Evolutionary conservation across 2,888 invertebrate species (phyloP), one percentile per base, ranked within the genome.

Genomic region (Autographa pulchrina): DNA sequence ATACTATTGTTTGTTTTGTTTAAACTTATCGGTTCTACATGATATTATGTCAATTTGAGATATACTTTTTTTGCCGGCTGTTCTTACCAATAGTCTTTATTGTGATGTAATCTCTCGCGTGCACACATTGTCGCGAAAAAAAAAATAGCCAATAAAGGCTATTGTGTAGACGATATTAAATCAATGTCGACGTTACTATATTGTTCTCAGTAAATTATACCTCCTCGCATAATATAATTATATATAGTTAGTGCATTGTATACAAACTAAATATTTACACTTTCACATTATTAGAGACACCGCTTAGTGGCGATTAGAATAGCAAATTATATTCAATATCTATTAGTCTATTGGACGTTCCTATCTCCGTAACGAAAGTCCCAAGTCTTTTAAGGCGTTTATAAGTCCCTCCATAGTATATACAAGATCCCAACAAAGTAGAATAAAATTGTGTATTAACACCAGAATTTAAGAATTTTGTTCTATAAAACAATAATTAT

Each of bases 231-330:
- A 48, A 67, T 73, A 32, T 35, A 56, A 54, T 58, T 63, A 13
- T 54, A 43, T 62, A 62, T 59, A 68, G 64, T 75, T 72, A 75
- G 75, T 63, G 72, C 72, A 74, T 68, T 71, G 70, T 76, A 74
- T 77, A 74, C 68, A 74, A 66, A 72, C 38, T 68, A 61, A 72
- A 71, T 73, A 81, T 81, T 73, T 73, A 80, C 66, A 79, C 20
- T 75, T 71, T 65, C 62, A 67, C 56, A 77, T 76, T 70, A 75
- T 80, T 76, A 75, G 54, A 13, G 20, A 62, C 56, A 62, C 59
- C 62, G n/a, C 13, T 60, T 48, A 67, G 9, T n/a, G 68, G 65
- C 54, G 59, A 65, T 54, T 65, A 72, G 41, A 14, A 32, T 60
- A 59, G 13, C n/a, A 25, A 11, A 59, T 32, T 35, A 31, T 41